Conservation (phyloP, 2,113 vertebrate genomes). For the Ornithorhynchus anatinus region DNA sequence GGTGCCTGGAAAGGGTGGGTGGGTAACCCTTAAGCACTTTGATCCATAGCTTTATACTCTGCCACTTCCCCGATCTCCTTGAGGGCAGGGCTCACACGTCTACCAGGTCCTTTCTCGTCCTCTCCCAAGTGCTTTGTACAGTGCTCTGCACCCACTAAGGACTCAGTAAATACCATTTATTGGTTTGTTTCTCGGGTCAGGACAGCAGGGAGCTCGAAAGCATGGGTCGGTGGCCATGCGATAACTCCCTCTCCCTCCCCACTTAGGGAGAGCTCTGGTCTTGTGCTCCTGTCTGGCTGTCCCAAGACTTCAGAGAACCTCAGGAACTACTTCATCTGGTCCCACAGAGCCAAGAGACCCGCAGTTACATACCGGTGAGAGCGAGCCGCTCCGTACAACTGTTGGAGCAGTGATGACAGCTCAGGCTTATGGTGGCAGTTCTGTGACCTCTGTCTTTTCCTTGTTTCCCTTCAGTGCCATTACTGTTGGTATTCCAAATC, state of each 20-base stretch:
- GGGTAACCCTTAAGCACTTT: not conserved
- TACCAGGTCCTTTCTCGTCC: too few relatives aligned
- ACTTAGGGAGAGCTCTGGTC: constrained; percentile 74
- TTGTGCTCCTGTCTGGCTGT: constrained; percentile 75
- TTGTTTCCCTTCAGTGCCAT: constrained; percentile 51
- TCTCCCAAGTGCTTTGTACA: too few relatives aligned
- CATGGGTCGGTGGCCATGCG: not conserved
- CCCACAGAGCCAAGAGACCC: constrained; percentile 35
- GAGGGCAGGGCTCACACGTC: not conserved
- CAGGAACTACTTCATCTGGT: constrained; percentile 60
- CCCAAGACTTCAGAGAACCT: constrained; percentile 48
- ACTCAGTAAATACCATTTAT: too few relatives aligned
- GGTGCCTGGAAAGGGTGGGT: not conserved
- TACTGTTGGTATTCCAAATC: constrained; percentile 49
- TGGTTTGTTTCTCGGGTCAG: too few relatives aligned
- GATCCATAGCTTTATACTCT: too few relatives aligned
- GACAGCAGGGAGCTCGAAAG: too few relatives aligned
- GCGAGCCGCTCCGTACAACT: not conserved
- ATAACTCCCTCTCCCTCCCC: not conserved
- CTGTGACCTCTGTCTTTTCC: not conserved
- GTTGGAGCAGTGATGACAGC: not conserved
- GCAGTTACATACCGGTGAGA: constrained; percentile 65
- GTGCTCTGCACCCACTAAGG: too few relatives aligned
- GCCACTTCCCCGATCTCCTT: too few relatives aligned
- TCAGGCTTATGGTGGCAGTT: not conserved